These are phyloP conservation scores for Galbula dea DNA, from an alignment of 2,113 vertebrate genomes.

Conservation along the genomic window DNA sequence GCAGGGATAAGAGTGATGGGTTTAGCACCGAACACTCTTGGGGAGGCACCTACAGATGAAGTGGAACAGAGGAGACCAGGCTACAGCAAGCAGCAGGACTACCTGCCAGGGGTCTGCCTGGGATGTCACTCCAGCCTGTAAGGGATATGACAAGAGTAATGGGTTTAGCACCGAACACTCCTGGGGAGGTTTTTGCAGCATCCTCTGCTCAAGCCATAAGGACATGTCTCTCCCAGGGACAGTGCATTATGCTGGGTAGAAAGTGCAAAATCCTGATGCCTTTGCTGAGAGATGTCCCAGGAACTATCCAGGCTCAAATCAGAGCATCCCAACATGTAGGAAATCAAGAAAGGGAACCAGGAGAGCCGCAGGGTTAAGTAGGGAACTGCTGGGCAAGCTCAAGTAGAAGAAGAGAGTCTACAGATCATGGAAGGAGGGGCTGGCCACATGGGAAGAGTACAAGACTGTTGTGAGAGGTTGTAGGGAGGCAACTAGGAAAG, in stretches of 20 bases:
- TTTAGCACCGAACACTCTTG: no score
- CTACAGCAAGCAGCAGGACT: neutral
- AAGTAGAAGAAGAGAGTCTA: no score
- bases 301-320: no score
- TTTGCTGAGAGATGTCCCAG: neutral
- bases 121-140: neutral
- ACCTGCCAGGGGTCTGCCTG: neutral
- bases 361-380: no score
- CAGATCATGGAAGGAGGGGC: no score
- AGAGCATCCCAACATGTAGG: no score
- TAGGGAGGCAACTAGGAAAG: no score
- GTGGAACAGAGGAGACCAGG: neutral
- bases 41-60: neutral
- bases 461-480: no score
- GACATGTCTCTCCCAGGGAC: rapidly evolving
- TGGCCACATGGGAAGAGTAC: no score
- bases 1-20: no score
- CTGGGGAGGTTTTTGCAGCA: neutral
- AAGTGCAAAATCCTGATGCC: neutral
- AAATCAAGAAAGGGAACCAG: no score
- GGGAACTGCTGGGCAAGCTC: no score
- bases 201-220: neutral
- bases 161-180: neutral
- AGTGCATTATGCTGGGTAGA: rapidly evolving
- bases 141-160: neutral